Conservation (phyloP, 2,113 vertebrate species). For the Butastur rufipennis region DNA sequence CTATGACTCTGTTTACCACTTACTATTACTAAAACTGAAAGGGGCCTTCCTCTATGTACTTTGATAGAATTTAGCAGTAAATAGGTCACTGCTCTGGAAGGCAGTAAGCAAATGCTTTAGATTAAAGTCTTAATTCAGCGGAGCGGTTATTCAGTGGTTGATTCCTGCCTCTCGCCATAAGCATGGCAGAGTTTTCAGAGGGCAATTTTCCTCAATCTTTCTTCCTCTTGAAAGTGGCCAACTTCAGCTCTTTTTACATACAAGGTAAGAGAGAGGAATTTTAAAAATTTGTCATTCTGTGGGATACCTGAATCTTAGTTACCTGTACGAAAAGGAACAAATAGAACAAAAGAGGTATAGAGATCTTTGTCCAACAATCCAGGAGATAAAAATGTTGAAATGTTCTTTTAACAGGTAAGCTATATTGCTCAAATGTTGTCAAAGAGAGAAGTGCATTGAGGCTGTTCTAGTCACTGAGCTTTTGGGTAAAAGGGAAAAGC, state of each 20-base stretch:
- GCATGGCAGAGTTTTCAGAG: background rate
- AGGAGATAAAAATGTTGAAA: background rate
- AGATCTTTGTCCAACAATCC: background rate
- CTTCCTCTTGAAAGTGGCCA: background rate
- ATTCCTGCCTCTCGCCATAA: background rate
- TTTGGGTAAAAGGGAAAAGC: background rate
- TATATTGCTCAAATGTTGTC: background rate
- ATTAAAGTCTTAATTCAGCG: background rate
- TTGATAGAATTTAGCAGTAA: background rate
- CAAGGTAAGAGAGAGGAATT: background rate
- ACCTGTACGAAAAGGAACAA: background rate
- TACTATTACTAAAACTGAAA: background rate
- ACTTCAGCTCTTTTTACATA: background rate
- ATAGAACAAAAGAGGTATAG: background rate
- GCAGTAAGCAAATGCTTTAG: rapidly evolving
- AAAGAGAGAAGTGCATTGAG: background rate
- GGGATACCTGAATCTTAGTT: background rate
- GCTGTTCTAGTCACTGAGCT: background rate
- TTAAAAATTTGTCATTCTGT: background rate
- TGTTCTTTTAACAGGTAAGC: background rate
- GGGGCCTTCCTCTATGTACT: background rate
- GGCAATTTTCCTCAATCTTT: background rate
- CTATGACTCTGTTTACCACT: background rate
- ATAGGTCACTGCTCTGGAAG: background rate
- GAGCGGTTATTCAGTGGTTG: background rate